phyloP scores from a whole-genome alignment of 2,113 vertebrate genomes.

The Ovibos moschatus region DNA sequence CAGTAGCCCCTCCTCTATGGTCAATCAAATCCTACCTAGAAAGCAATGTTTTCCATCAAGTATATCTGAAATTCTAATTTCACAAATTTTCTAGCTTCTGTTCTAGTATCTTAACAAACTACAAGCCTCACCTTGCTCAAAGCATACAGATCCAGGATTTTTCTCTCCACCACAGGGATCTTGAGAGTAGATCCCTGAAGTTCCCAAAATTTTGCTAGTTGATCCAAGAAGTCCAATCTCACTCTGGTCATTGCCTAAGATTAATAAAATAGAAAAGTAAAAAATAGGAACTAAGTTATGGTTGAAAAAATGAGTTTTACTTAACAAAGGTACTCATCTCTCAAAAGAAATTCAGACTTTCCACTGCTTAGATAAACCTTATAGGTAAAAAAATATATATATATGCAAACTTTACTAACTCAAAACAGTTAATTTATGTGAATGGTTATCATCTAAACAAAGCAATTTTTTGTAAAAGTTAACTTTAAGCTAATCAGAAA shows the following conservation, averaged over 20 bases:
- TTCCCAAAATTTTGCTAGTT: slow-evolving; percentile 98
- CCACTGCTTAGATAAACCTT: neutral
- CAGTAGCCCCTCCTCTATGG: neutral
- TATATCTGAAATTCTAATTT: slow-evolving; percentile 27
- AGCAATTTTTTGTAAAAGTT: neutral
- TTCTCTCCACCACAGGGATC: slow-evolving; percentile 96
- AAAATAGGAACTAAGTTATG: neutral
- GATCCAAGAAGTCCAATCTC: slow-evolving; percentile 97
- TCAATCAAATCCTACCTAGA: slow-evolving; percentile 4
- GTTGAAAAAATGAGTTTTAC: neutral
- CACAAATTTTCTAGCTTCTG: neutral
- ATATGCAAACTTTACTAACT: neutral
- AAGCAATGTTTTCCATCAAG: neutral
- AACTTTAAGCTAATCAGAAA: neutral
- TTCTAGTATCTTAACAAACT: slow-evolving; percentile 21
- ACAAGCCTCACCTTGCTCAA: slow-evolving; percentile 91
- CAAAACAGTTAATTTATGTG: neutral
- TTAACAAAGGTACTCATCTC: neutral
- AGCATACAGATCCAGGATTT: slow-evolving; percentile 94
- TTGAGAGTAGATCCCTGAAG: slow-evolving; percentile 96
- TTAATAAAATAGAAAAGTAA: slow-evolving; percentile 58
- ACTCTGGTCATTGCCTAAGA: slow-evolving; percentile 95
- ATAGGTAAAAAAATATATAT: neutral
- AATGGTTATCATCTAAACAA: neutral
- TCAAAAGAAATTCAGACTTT: slow-evolving; percentile 19